Conservation (phyloP, 2,797 vertebrate genomes). For the Sebastiscus tertius region DNA sequence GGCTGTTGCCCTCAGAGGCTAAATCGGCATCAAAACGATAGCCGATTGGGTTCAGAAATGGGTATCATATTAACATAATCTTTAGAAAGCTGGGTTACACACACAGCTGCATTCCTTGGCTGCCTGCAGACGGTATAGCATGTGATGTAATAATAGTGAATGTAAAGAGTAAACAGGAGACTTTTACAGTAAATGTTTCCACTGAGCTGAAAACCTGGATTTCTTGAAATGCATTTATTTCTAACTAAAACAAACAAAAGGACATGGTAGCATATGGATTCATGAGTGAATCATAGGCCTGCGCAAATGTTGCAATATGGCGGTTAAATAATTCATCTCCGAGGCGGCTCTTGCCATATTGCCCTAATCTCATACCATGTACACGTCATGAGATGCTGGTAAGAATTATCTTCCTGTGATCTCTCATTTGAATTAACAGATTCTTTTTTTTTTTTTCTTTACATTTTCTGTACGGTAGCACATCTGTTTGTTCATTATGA, state of each 20-base stretch:
- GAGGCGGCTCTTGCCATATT: slow-evolving; percentile 59
- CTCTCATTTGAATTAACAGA: neutral
- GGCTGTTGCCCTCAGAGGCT: neutral
- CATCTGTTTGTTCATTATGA: slow-evolving; percentile 6
- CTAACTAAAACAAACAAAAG: neutral
- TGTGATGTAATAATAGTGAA: neutral
- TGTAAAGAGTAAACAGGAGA: neutral
- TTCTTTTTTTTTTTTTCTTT: neutral
- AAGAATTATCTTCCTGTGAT: neutral
- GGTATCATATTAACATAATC: neutral
- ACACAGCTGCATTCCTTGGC: no score
- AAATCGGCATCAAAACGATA: neutral
- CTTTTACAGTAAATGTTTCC: neutral
- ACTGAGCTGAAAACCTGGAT: neutral
- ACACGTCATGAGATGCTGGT: slow-evolving; percentile 18
- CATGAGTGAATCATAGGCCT: slow-evolving; percentile 58
- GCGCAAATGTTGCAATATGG: slow-evolving; percentile 75
- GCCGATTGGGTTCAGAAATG: neutral
- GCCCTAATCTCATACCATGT: slow-evolving; percentile 45
- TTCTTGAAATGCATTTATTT: neutral
- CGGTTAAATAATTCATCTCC: slow-evolving; percentile 76
- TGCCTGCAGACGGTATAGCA: neutral
- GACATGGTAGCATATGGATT: slow-evolving; percentile 63
- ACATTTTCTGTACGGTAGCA: neutral
- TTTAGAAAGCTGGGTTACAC: neutral